phyloP scores from a whole-genome alignment of 2,113 vertebrate species.

The Junco hyemalis region DNA sequence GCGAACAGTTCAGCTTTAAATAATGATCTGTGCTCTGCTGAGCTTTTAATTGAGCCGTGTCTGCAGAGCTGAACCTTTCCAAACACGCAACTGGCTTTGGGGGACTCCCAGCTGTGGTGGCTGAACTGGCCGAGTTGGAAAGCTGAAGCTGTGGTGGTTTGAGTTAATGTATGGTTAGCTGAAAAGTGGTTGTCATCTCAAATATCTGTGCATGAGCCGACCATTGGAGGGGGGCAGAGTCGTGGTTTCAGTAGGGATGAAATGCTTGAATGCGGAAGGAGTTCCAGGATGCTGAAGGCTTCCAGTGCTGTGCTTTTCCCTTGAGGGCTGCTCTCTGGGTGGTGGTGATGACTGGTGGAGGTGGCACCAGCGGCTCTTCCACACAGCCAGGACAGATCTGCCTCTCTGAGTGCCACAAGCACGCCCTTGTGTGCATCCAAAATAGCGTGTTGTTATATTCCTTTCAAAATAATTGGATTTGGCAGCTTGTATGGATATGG shows the following conservation, averaged over 20 bases:
- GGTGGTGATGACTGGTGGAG: not conserved
- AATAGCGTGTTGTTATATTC: not conserved
- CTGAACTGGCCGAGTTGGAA: not conserved
- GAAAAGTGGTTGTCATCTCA: not conserved
- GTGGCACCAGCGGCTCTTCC: not conserved
- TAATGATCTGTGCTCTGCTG: not conserved
- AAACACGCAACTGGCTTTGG: not conserved
- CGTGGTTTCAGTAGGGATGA: rapidly evolving
- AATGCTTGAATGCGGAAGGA: rapidly evolving
- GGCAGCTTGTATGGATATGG: not conserved
- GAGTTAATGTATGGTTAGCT: not conserved
- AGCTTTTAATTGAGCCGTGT: not conserved
- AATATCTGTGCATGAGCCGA: rapidly evolving
- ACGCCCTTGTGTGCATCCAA: not conserved
- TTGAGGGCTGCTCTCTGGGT: rapidly evolving
- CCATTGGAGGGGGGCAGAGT: not conserved
- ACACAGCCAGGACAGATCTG: not conserved
- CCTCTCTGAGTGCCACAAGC: not conserved
- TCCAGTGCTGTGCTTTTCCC: not conserved
- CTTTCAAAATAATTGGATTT: not conserved
- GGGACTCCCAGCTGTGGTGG: not conserved
- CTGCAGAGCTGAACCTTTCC: not conserved
- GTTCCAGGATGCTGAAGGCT: not conserved
- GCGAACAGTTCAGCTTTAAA: not conserved
- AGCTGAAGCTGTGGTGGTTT: not conserved